These are phyloP conservation scores for Andrena fulva DNA, from an alignment of 2,888 invertebrate species.

Conservation along the genomic window DNA sequence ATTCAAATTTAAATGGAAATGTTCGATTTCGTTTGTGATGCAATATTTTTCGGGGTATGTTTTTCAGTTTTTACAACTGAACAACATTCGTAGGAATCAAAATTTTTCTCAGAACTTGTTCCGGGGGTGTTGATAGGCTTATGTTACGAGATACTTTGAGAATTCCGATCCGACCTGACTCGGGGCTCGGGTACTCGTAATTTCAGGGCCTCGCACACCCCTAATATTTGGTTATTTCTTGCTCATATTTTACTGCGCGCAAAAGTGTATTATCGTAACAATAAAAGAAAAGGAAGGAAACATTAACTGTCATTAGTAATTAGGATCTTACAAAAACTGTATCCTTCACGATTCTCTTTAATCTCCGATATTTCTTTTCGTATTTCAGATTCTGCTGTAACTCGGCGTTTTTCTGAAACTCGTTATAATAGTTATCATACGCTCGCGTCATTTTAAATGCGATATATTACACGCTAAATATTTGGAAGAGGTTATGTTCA, in stretches of 20 bases:
- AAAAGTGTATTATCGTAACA: background rate
- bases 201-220: no score
- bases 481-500: constrained; percentile 28
- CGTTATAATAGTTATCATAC: constrained; percentile 78
- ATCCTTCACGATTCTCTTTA: constrained; percentile 88
- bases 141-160: no score
- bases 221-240: no score
- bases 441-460: constrained; percentile 76
- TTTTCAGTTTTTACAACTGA: no score
- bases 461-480: constrained; percentile 33
- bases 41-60: no score
- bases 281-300: constrained; percentile 14
- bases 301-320: background rate
- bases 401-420: constrained; percentile 80
- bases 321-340: constrained; percentile 88
- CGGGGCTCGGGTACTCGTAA: no score
- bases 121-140: no score
- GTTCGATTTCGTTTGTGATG: background rate
- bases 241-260: background rate
- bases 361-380: constrained; percentile 87
- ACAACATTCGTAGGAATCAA: no score
- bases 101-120: no score
- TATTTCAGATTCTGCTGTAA: constrained; percentile 86
- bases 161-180: no score
- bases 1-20: no score